Conservation (phyloP, 2,113 vertebrate species). For the Gavia stellata region DNA sequence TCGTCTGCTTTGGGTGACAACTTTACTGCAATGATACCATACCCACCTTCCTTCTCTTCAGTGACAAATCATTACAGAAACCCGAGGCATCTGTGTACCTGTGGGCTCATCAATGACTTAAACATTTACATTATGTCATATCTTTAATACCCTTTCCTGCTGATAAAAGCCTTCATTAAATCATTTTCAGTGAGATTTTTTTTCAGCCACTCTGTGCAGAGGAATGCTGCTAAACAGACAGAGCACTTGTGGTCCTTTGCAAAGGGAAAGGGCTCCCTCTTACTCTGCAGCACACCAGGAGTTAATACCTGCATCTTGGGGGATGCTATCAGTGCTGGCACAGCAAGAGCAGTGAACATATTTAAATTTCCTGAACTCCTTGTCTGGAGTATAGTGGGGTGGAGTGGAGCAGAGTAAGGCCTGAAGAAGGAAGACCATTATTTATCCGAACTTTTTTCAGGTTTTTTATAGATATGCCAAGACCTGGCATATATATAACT, state of each 20-base stretch:
- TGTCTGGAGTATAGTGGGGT: neutral
- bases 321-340: neutral
- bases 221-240: neutral
- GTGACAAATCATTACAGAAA: neutral
- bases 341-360: neutral
- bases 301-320: neutral
- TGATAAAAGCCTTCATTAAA: neutral
- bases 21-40: neutral
- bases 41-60: neutral
- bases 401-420: neutral
- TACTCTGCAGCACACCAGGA: neutral
- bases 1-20: neutral
- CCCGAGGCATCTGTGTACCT: neutral
- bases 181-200: neutral
- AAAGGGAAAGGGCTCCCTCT: neutral
- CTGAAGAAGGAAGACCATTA: neutral
- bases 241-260: neutral
- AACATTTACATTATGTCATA: neutral
- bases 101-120: neutral
- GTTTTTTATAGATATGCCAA: neutral
- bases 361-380: neutral
- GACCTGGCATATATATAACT: neutral
- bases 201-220: neutral
- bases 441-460: neutral
- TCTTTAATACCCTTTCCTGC: neutral